Percentiles rank a stretch among this genome's conserved stretches.
Conservation (phyloP, 2,888 invertebrate species). For the Zygogramma bicolorata region DNA sequence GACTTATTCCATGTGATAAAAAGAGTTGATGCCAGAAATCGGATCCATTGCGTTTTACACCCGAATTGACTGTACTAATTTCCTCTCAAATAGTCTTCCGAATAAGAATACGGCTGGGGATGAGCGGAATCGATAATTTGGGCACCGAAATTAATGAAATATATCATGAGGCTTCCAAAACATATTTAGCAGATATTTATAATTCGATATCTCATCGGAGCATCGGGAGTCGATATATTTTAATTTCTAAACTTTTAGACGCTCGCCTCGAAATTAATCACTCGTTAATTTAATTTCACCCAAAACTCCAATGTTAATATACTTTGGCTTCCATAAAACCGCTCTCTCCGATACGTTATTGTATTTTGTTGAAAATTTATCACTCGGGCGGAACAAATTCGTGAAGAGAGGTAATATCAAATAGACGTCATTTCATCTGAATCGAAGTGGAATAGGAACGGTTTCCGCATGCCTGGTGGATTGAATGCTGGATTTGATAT, state of each 20-base stretch:
- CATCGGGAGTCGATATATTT: conserved; percentile 57
- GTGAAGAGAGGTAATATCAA: conserved; percentile 56
- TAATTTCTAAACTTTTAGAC: conserved; percentile 55
- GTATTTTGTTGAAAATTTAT: conserved; percentile 38
- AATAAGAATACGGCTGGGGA: conserved; percentile 16
- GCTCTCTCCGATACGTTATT: conserved; percentile 39
- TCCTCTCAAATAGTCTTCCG: conserved; percentile 16
- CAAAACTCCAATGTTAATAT: conserved; percentile 45
- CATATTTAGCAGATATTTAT: conserved; percentile 51
- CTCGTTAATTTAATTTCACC: conserved; percentile 47
- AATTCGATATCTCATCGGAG: conserved; percentile 55
- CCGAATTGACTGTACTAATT: neutral
- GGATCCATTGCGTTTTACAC: neutral
- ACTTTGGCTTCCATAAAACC: conserved; percentile 44
- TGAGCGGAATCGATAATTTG: conserved; percentile 35
- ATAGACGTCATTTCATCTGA: conserved; percentile 56
- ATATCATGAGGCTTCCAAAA: conserved; percentile 49
- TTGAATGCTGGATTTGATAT: too few species aligned
- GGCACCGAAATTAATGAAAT: conserved; percentile 48
- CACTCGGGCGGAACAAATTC: conserved; percentile 22
- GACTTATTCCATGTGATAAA: too few species aligned
- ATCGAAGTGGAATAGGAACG: neutral
- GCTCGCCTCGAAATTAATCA: conserved; percentile 46
- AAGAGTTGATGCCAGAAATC: neutral
- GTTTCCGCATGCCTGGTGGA: neutral